These are phyloP conservation scores for Parotocinclus haroldoi DNA, from an alignment of 2,797 vertebrate genomes.

Conservation along the genomic window DNA sequence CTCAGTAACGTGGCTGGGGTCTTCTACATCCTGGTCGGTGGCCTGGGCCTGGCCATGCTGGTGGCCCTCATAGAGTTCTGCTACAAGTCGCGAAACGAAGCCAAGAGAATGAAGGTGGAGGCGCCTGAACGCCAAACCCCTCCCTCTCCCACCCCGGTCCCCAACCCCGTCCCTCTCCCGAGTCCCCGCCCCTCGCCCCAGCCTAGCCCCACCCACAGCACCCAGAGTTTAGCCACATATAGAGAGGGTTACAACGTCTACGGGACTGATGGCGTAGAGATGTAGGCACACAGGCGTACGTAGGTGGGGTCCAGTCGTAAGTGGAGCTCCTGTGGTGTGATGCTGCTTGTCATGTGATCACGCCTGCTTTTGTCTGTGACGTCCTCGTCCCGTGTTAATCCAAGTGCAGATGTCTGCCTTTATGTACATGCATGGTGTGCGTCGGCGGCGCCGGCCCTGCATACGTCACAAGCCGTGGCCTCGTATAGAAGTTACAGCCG, in stretches of 20 bases:
- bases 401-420: conserved; percentile 39
- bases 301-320: conserved; percentile 49
- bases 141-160: conserved; percentile 77
- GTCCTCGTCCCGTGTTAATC: conserved; percentile 44
- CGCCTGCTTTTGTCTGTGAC: conserved; percentile 53
- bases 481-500: too few species aligned
- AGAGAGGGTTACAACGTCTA: conserved; percentile 99
- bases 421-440: conserved; percentile 34
- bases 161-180: conserved; percentile 87
- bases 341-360: conserved; percentile 48
- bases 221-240: conserved; percentile 99
- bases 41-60: conserved; percentile 99
- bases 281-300: conserved; percentile 84
- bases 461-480: conserved; percentile 9
- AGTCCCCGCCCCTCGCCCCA: conserved; percentile 79
- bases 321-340: conserved; percentile 49
- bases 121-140: conserved; percentile 73
- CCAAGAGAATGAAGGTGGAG: conserved; percentile 99
- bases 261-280: conserved; percentile 99
- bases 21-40: conserved; percentile 99
- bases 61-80: conserved; percentile 99
- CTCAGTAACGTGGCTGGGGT: conserved; percentile 99
- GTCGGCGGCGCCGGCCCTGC: conserved; percentile 16
- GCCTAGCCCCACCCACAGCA: conserved; percentile 99
- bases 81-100: conserved; percentile 99